phyloP scores from a whole-genome alignment of 2,113 vertebrate species.

The Oreochromis spilurus region DNA sequence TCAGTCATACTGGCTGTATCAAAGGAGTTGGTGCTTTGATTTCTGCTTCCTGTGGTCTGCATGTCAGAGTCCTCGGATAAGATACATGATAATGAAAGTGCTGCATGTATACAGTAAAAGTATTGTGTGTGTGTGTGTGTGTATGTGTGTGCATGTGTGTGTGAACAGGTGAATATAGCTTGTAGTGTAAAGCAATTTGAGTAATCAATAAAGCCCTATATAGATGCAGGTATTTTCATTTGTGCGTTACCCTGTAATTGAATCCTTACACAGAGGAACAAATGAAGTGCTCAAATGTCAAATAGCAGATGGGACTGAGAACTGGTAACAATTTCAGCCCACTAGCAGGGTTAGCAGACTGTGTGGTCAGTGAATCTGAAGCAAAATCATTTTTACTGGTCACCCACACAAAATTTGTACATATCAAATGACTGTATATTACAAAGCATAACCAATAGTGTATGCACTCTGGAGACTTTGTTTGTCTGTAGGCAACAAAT shows the following conservation, averaged over 20 bases:
- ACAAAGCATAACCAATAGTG: background rate
- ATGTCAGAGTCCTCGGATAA: background rate
- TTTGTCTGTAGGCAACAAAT: background rate
- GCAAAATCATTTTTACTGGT: background rate
- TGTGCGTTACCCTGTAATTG: background rate
- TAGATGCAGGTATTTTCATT: background rate
- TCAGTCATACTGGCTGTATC: background rate
- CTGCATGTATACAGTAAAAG: background rate
- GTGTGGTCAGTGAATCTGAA: background rate
- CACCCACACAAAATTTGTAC: background rate
- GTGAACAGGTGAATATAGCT: background rate
- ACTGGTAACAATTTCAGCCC: background rate
- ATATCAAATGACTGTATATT: background rate
- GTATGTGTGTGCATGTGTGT: background rate
- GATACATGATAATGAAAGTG: background rate
- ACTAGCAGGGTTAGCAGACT: background rate
- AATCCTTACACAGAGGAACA: background rate
- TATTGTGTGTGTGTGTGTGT: background rate
- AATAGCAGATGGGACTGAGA: background rate
- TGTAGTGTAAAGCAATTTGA: background rate
- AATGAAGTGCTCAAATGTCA: conserved; percentile 1
- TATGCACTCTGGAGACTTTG: background rate
- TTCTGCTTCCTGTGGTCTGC: background rate
- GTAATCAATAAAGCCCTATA: background rate
- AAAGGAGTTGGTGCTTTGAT: background rate